Evolutionary conservation across 2,113 vertebrate genomes (phyloP).

Genomic region (Asarcornis scutulata): DNA sequence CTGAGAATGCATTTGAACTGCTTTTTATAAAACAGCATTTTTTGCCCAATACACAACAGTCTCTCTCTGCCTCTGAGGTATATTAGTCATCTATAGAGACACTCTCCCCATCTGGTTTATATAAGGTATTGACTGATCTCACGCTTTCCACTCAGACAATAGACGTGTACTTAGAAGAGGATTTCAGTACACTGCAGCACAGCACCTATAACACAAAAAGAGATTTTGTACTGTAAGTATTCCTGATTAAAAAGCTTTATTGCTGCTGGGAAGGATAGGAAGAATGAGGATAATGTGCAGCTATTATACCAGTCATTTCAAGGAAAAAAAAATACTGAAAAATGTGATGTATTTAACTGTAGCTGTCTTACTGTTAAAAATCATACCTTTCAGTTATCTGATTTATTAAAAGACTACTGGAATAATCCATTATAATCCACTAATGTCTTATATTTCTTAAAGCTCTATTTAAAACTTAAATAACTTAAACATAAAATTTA

Average conservation of each 20-base stretch:
- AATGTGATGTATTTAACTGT: background rate
- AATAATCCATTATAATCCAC: background rate
- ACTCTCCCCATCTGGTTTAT: background rate
- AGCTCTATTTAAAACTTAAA: background rate
- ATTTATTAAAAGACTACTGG: background rate
- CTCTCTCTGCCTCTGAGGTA: background rate
- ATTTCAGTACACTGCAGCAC: background rate
- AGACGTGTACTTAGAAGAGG: background rate
- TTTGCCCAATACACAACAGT: background rate
- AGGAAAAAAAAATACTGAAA: background rate
- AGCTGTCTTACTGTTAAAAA: background rate
- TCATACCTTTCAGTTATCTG: background rate
- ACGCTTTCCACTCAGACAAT: background rate
- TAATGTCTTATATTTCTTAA: background rate
- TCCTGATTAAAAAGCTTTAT: background rate
- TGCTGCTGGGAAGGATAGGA: background rate
- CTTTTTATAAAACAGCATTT: background rate
- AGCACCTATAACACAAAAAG: background rate
- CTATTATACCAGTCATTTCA: background rate
- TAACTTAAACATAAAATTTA: background rate
- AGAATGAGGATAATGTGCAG: background rate
- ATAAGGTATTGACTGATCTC: background rate
- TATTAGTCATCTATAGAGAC: background rate
- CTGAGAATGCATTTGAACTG: background rate
- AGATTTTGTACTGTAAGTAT: background rate